Evolutionary conservation across 1,140 invertebrate genomes (phyloP), one percentile per base, ranked within the genome.

Genomic region (Brevipalpus yothersi): DNA sequence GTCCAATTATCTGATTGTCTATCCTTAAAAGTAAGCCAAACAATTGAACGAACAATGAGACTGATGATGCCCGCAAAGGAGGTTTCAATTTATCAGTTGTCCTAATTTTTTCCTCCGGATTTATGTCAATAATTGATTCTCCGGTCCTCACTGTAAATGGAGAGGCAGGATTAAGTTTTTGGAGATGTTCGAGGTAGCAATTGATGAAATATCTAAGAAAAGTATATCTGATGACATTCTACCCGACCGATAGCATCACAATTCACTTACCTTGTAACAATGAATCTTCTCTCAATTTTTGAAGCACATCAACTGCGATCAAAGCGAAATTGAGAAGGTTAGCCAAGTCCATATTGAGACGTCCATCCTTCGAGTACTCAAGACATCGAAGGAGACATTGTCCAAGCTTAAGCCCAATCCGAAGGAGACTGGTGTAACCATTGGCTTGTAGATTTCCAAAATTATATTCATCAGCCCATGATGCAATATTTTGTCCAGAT

Each of bases 371-470:
- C 8, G 12, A 15, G 53, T 47, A 2, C 45, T 47, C 19, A 15
- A n/a, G 13, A n/a, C 13, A 47, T 7, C 45, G 2, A 15, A n/a
- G 13, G 45, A 54, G 15, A 54, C 21, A 17, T 54, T 17, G 15
- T 17, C 15, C 53, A 12, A 54, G 23, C 12, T 57, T 57, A 5
- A 54, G 31, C 7, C 49, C 51, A 2, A 60, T 21, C 17, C 15
- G 12, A 45, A 58, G 13, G 23, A 53, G 56, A 49, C 40, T 51
- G 56, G 59, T 58, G 51, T 60, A 63, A 31, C 62, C 62, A 55
- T 63, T 63, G 10, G 59, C 62, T n/a, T 58, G 53, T 41, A 45
- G 53, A 13, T 51, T 8, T 19, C 41, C 42, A 55, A 53, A 61
- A 42, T 63, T 56, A 41, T 58, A 61, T 23, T 49, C 17, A 19